Conservation (phyloP, 1,140 invertebrate genomes). For the Sminthurinus signatus region DNA sequence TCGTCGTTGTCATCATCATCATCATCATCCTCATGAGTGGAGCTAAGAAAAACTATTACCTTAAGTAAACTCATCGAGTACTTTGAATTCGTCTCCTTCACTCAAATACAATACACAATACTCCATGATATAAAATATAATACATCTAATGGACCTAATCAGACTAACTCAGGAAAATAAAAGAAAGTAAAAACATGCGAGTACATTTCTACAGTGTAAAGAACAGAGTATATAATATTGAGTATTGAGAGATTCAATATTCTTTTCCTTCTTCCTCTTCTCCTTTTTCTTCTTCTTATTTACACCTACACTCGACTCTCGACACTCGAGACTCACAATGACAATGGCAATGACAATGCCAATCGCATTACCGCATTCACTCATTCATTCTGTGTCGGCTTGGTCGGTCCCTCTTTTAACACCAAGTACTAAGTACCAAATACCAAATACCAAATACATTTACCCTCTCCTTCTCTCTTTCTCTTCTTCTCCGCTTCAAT, state of each 20-base stretch:
- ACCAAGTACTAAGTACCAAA: not conserved
- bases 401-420: constrained; percentile 9
- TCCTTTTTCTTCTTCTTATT: constrained; percentile 3
- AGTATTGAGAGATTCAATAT: no score
- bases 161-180: not conserved
- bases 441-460: not conserved
- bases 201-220: no score
- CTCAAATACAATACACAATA: no score
- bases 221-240: no score
- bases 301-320: constrained; percentile 4
- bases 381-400: not conserved
- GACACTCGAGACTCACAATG: not conserved
- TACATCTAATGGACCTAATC: constrained; percentile 5
- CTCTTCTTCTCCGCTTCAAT: no score
- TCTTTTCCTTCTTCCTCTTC: no score
- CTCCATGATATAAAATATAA: not conserved
- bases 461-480: not conserved
- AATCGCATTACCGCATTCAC: constrained; percentile 5
- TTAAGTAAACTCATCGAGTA: constrained; percentile 1
- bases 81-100: not conserved
- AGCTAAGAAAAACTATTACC: not conserved
- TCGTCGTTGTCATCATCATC: no score
- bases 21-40: no score
- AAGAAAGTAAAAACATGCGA: no score
- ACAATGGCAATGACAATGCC: not conserved